A percentile compares a stretch with the other conserved stretches of the same genome.
Conservation (phyloP, 2,113 vertebrate species). For the Scophthalmus maximus region DNA sequence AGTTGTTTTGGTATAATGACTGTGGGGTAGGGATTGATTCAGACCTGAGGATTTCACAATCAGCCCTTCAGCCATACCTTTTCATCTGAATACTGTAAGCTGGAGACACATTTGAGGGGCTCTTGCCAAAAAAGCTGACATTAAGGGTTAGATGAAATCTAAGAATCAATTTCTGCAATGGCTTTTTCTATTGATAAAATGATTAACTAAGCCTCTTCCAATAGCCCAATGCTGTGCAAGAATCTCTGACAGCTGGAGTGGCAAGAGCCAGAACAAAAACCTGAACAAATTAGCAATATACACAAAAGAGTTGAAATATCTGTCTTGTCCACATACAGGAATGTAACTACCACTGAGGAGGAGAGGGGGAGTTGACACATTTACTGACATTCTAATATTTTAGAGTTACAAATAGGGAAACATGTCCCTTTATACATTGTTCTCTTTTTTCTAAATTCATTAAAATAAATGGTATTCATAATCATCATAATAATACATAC, state of each 20-base stretch:
- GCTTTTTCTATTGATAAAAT: constrained; percentile 10
- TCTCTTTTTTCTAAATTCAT: too few relatives aligned
- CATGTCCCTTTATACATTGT: too few relatives aligned
- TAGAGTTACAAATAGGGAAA: too few relatives aligned
- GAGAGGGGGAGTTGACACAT: background rate
- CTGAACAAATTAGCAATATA: background rate
- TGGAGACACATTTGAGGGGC: constrained; percentile 20
- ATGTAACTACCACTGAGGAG: background rate
- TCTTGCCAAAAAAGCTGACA: constrained; percentile 7
- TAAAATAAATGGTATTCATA: too few relatives aligned
- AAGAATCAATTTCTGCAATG: background rate
- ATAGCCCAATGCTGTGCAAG: background rate
- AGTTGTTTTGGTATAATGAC: background rate
- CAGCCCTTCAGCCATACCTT: background rate
- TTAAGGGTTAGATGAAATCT: constrained; percentile 28
- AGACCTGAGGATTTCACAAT: constrained; percentile 24
- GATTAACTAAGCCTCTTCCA: background rate
- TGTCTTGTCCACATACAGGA: background rate
- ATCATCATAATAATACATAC: too few relatives aligned
- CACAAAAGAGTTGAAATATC: background rate
- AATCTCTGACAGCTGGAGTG: background rate
- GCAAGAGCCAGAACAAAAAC: too few relatives aligned
- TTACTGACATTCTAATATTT: too few relatives aligned
- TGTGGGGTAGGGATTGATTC: too few relatives aligned
- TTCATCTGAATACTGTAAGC: constrained; percentile 11